phyloP scores from a whole-genome alignment of 2,888 invertebrate species.

The Erebia ligea region DNA sequence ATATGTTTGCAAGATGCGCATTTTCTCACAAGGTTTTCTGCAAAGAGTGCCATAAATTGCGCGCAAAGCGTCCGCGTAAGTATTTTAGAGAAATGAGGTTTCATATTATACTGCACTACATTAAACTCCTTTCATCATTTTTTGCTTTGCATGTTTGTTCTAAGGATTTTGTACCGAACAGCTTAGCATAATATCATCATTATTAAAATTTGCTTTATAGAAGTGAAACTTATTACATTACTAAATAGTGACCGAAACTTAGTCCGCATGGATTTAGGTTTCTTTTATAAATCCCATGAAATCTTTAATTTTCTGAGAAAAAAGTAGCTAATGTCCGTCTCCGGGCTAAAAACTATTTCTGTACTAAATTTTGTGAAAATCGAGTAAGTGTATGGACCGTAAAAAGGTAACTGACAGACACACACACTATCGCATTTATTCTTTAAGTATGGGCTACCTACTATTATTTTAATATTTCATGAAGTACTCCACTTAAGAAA shows the following conservation, averaged over 20 bases:
- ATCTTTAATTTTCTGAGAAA: not conserved
- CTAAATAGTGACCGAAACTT: no score
- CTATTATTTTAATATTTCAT: no score
- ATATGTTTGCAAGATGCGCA: constrained; percentile 15
- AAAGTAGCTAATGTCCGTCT: no score
- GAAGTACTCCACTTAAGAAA: no score
- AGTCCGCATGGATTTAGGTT: no score
- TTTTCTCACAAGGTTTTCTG: constrained; percentile 18
- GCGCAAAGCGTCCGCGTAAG: not conserved
- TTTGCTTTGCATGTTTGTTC: not conserved
- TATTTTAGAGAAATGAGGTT: constrained; percentile 21
- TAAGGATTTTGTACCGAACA: not conserved
- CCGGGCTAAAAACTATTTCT: not conserved
- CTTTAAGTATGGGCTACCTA: not conserved
- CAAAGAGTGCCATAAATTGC: constrained; percentile 13
- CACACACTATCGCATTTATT: not conserved
- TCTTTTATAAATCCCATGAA: not conserved
- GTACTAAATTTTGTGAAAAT: not conserved
- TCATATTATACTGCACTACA: constrained; percentile 18
- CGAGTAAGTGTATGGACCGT: not conserved
- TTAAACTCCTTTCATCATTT: not conserved
- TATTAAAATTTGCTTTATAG: not conserved
- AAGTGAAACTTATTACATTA: no score
- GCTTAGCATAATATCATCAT: not conserved
- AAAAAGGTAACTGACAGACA: not conserved